These are phyloP conservation scores for Laspeyria flexula DNA, from an alignment of 2,888 invertebrate species.

Conservation along the genomic window DNA sequence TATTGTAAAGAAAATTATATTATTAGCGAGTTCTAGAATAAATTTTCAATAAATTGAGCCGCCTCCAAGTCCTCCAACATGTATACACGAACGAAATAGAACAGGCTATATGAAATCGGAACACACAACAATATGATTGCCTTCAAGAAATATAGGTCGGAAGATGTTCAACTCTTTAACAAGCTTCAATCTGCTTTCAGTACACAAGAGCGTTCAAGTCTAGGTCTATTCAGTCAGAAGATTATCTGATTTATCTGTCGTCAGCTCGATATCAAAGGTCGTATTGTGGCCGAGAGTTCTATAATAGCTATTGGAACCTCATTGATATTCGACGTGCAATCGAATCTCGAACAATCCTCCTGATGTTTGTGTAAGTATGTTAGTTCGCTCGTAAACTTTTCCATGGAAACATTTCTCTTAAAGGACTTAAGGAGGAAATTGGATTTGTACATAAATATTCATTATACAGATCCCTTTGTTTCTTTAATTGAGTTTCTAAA, in stretches of 20 bases:
- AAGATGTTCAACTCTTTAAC: not conserved
- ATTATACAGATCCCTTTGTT: no score
- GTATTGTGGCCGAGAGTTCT: constrained; percentile 46
- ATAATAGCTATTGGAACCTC: constrained; percentile 36
- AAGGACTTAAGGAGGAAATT: not conserved
- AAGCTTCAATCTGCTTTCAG: not conserved
- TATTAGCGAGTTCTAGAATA: no score
- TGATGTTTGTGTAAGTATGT: constrained; percentile 25
- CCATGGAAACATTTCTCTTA: not conserved
- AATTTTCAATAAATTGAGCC: no score
- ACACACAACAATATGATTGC: no score
- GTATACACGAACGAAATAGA: no score
- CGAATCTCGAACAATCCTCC: constrained; percentile 36
- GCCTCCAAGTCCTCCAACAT: no score
- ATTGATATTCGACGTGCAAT: constrained; percentile 52
- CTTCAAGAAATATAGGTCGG: not conserved
- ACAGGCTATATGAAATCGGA: no score
- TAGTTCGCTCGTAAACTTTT: constrained; percentile 17
- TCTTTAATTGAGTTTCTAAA: no score
- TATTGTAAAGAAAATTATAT: no score
- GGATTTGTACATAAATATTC: no score
- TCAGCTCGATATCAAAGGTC: constrained; percentile 36
- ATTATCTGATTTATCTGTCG: constrained; percentile 28
- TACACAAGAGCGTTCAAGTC: not conserved
- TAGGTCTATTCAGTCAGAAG: constrained; percentile 6